These are phyloP conservation scores for Melieria omissa DNA, from an alignment of 2,888 invertebrate species.

Conservation along the genomic window DNA sequence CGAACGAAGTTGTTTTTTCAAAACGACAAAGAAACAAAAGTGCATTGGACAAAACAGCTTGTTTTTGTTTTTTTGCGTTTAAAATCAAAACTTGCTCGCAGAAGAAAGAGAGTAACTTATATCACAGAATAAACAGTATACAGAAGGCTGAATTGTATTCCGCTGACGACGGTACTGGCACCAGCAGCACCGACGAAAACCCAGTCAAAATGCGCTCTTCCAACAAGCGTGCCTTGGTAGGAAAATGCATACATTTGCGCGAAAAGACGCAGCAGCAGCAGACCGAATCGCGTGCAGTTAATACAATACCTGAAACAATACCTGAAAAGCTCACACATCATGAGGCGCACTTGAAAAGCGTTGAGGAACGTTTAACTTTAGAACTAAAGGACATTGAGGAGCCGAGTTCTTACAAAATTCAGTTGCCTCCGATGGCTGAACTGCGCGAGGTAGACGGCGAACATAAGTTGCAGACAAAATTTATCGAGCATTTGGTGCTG, in stretches of 20 bases:
- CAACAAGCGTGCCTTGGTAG: constrained; percentile 21
- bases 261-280: too few relatives aligned
- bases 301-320: constrained; percentile 10
- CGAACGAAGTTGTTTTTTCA: too few relatives aligned
- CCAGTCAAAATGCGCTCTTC: constrained; percentile 1
- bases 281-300: neutral
- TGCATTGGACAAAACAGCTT: too few relatives aligned
- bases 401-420: constrained; percentile 14
- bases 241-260: constrained; percentile 18
- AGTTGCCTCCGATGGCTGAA: constrained; percentile 31
- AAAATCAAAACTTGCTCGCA: too few relatives aligned
- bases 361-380: constrained; percentile 11
- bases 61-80: too few relatives aligned
- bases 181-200: neutral
- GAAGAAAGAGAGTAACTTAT: too few relatives aligned
- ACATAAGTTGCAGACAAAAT: constrained; percentile 44
- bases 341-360: constrained; percentile 7
- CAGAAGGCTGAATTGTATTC: constrained; percentile 13
- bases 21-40: too few relatives aligned
- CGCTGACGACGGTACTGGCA: constrained; percentile 26
- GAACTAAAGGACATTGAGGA: constrained; percentile 23
- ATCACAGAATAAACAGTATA: too few relatives aligned
- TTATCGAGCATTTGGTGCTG: constrained; percentile 51
- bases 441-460: constrained; percentile 43
- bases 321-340: constrained; percentile 19